phyloP scores from a whole-genome alignment of 2,113 vertebrate species.

The Tragelaphus imberbis region DNA sequence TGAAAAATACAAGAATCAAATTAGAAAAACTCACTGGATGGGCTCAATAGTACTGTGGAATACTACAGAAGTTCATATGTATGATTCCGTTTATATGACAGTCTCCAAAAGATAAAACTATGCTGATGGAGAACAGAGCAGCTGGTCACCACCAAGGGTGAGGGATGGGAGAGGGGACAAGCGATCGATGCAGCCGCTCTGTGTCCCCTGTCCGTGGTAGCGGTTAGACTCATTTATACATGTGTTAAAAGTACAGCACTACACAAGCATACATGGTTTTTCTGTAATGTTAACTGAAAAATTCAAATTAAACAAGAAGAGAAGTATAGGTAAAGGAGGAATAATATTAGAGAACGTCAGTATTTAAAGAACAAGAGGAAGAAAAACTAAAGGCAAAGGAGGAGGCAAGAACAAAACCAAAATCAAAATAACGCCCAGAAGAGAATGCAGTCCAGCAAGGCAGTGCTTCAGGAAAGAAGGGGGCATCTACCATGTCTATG shows the following conservation, averaged over 20 bases:
- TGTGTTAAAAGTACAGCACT: not conserved
- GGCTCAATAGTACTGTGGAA: not conserved
- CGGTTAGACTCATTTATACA: not conserved
- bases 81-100: not conserved
- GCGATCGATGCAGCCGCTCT: too few species aligned
- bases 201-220: not conserved
- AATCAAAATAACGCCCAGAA: not conserved
- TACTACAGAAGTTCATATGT: not conserved
- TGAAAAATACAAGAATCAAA: not conserved
- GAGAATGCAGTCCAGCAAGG: too few species aligned
- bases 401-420: not conserved
- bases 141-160: not conserved
- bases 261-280: not conserved
- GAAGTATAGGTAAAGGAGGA: not conserved
- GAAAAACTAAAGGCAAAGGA: not conserved
- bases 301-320: not conserved
- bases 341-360: not conserved
- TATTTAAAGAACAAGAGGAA: not conserved
- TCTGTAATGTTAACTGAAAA: not conserved
- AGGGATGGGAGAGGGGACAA: not conserved
- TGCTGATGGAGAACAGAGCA: not conserved
- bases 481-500: fast-evolving
- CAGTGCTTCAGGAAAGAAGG: not conserved
- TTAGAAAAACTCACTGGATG: not conserved
- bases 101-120: not conserved